Evolutionary conservation across 2,113 vertebrate species (phyloP).

Genomic region (Sinosuthora webbiana): DNA sequence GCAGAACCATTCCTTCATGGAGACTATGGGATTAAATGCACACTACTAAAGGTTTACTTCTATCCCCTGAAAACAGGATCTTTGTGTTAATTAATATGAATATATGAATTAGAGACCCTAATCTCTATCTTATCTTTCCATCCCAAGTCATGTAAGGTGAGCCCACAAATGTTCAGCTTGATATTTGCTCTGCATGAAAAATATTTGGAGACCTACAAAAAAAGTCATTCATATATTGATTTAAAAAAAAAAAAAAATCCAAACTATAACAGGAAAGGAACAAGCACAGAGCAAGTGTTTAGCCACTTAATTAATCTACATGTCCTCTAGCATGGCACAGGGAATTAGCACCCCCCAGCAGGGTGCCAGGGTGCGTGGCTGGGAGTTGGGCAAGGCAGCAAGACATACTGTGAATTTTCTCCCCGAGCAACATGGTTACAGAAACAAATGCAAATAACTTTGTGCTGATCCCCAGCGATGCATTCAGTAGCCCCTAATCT

Average conservation of each 20-base stretch:
- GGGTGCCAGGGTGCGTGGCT: not conserved
- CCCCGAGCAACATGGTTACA: not conserved
- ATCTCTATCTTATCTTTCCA: not conserved
- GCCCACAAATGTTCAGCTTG: not conserved
- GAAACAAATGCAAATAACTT: slow-evolving; percentile 63
- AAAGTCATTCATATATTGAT: not conserved
- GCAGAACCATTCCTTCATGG: not conserved
- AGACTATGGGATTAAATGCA: not conserved
- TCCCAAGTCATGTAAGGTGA: not conserved
- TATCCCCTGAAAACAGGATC: not conserved
- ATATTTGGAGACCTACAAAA: not conserved
- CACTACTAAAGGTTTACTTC: not conserved
- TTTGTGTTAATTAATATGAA: not conserved
- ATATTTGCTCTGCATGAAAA: not conserved
- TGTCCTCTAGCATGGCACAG: not conserved
- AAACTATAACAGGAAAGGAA: not conserved
- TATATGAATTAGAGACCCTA: not conserved
- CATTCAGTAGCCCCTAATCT: slow-evolving; percentile 38
- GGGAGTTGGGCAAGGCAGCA: not conserved
- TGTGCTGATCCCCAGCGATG: not conserved
- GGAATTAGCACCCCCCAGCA: slow-evolving; percentile 45
- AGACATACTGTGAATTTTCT: slow-evolving; percentile 61
- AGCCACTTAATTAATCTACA: slow-evolving; percentile 41
- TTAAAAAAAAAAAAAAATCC: rapidly evolving
- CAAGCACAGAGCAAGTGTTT: slow-evolving; percentile 27